These are phyloP conservation scores for Griposia aprilina DNA, from an alignment of 2,888 invertebrate species.

Conservation along the genomic window DNA sequence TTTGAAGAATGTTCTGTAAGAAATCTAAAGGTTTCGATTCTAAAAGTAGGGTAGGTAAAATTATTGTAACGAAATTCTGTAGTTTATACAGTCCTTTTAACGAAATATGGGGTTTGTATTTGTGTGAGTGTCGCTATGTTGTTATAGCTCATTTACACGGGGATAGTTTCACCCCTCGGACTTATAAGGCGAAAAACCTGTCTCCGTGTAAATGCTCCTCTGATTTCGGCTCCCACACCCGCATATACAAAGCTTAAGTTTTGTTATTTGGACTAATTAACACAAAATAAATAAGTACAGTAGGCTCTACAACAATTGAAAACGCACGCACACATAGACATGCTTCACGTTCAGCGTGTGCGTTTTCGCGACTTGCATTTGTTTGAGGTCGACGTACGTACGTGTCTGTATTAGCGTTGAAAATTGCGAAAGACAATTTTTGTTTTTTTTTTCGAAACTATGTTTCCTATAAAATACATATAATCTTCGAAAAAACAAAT, in stretches of 20 bases:
- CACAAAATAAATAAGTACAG: not conserved
- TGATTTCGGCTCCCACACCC: no score
- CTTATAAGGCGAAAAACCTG: not conserved
- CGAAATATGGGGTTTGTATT: not conserved
- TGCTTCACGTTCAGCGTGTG: not conserved
- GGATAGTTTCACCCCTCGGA: not conserved
- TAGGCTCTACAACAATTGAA: not conserved
- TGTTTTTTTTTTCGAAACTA: no score
- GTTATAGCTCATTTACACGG: not conserved
- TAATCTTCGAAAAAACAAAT: no score
- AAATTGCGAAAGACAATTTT: no score
- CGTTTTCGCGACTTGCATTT: not conserved
- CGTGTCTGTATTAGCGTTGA: no score
- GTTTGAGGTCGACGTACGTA: not conserved
- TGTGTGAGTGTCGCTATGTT: not conserved
- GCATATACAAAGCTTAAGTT: not conserved
- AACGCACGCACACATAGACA: not conserved
- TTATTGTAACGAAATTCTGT: conserved; percentile 18
- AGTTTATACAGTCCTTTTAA: conserved; percentile 2
- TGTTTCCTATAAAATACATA: no score
- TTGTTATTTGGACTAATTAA: not conserved
- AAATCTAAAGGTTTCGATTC: not conserved
- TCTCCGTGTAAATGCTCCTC: not conserved
- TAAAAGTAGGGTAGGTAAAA: not conserved
- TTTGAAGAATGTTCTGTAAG: not conserved